Conservation (phyloP, 1,140 invertebrate genomes). For the Nasonia vitripennis region DNA sequence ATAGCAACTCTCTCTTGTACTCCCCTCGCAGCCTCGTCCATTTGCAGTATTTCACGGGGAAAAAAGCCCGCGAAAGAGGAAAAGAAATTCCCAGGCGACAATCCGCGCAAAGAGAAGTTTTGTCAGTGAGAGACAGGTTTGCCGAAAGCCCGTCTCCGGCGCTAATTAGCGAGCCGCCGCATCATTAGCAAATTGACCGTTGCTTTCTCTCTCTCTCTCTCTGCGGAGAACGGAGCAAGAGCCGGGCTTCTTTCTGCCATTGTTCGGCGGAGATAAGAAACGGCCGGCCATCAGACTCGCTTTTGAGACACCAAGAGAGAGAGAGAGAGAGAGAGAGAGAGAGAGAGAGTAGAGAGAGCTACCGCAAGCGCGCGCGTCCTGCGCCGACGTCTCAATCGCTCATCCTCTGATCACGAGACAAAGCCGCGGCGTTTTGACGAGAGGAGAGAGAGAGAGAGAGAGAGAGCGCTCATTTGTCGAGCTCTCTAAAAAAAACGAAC, state of each 20-base stretch:
- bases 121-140: slow-evolving; percentile 25
- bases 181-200: slow-evolving; percentile 54
- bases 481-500: neutral
- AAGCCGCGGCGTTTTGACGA: neutral
- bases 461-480: neutral
- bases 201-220: neutral
- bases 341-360: neutral
- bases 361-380: neutral
- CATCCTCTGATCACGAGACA: neutral
- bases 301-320: neutral
- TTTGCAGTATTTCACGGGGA: slow-evolving; percentile 38
- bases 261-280: slow-evolving; percentile 46
- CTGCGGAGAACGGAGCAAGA: slow-evolving; percentile 24
- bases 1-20: slow-evolving; percentile 19
- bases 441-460: neutral
- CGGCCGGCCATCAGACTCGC: neutral
- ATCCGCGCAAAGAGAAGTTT: slow-evolving; percentile 41
- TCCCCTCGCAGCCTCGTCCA: neutral
- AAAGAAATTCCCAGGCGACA: neutral
- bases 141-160: slow-evolving; percentile 15
- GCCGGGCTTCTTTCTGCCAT: slow-evolving; percentile 34
- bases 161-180: slow-evolving; percentile 50
- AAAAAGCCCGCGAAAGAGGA: slow-evolving; percentile 5
- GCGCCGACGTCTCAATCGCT: neutral
- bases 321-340: too few relatives aligned